A percentile compares a stretch with the other conserved stretches of the same genome.
These are phyloP conservation scores for Erythrolamprus reginae DNA, from an alignment of 2,113 vertebrate genomes.

Conservation along the genomic window DNA sequence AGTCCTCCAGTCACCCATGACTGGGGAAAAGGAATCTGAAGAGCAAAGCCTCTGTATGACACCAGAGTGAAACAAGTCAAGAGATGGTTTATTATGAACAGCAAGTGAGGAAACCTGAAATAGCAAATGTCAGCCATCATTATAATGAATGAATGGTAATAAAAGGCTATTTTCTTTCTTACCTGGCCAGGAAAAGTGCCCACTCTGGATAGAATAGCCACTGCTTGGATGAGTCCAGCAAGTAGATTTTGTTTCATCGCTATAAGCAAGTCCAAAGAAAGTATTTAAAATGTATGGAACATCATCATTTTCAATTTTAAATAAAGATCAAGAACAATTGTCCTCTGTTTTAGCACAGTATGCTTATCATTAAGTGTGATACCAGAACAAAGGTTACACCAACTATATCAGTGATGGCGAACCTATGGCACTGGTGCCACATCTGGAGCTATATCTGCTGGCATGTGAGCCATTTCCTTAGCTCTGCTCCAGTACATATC, in stretches of 20 bases:
- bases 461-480: too few species aligned
- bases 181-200: constrained; percentile 63
- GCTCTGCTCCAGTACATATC: too few species aligned
- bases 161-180: constrained; percentile 14
- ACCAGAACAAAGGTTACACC: accelerated
- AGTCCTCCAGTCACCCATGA: background rate
- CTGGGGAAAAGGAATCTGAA: background rate
- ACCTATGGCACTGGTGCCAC: too few species aligned
- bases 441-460: too few species aligned
- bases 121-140: background rate
- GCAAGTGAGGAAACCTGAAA: background rate
- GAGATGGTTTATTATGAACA: background rate
- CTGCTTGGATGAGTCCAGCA: constrained; percentile 68
- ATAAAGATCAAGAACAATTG: background rate
- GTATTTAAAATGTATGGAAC: too few species aligned
- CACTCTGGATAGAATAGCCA: constrained; percentile 62
- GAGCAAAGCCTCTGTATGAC: background rate
- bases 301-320: background rate
- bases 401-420: too few species aligned
- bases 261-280: constrained; percentile 19
- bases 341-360: background rate
- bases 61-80: background rate
- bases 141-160: background rate
- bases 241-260: constrained; percentile 70
- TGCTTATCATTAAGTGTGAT: background rate